These are phyloP conservation scores for Gonioctena quinquepunctata DNA, from an alignment of 1,140 invertebrate species.

Conservation along the genomic window DNA sequence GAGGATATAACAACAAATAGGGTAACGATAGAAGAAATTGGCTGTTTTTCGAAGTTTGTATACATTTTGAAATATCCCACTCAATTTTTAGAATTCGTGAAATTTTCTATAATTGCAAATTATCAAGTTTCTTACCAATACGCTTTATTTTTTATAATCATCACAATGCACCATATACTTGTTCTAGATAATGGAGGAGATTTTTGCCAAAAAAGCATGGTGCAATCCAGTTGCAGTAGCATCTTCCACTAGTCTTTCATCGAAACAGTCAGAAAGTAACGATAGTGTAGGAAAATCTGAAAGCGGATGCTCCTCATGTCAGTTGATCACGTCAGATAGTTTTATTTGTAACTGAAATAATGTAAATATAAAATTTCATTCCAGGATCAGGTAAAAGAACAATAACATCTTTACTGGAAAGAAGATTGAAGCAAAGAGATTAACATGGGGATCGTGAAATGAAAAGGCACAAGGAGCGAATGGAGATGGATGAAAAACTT, in stretches of 20 bases:
- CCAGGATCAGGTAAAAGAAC: background rate
- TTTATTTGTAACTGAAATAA: constrained; percentile 6
- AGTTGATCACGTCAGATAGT: background rate
- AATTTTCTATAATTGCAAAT: background rate
- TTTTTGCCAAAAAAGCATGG: constrained; percentile 9
- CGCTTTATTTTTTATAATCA: background rate
- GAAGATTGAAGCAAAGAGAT: constrained; percentile 2
- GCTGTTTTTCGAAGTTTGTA: constrained; percentile 9
- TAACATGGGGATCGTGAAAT: background rate
- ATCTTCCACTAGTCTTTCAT: constrained; percentile 11
- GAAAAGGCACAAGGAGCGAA: constrained; percentile 9
- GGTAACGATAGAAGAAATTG: constrained; percentile 10
- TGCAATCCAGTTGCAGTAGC: constrained; percentile 9
- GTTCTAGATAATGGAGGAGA: constrained; percentile 11
- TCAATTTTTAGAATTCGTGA: background rate
- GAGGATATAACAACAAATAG: constrained; percentile 19
- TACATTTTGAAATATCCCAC: background rate
- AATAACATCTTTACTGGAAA: background rate
- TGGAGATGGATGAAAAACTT: constrained; percentile 2
- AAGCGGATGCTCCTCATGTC: background rate
- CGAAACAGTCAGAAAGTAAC: constrained; percentile 2
- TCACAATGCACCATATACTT: background rate
- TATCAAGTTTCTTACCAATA: background rate
- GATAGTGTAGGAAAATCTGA: constrained; percentile 4
- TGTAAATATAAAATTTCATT: constrained; percentile 4